Evolutionary conservation across 2,113 vertebrate species (phyloP).

Genomic region (Myotis davidii): DNA sequence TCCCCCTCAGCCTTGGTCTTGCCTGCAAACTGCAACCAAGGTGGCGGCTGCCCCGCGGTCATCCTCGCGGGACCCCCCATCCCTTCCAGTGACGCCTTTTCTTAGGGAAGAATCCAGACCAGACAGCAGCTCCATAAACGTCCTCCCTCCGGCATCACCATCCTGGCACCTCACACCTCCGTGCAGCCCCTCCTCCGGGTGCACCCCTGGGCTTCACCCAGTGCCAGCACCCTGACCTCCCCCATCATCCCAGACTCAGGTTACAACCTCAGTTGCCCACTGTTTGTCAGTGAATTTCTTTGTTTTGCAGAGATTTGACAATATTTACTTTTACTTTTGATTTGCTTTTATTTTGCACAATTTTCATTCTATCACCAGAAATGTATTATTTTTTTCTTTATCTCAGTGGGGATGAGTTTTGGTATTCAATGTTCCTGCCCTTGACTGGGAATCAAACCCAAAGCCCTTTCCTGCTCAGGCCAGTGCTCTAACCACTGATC

Average conservation of each 20-base stretch:
- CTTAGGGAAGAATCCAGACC: neutral
- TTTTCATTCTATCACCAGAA: neutral
- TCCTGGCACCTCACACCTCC: neutral
- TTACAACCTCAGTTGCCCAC: rapidly evolving
- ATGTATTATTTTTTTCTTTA: neutral
- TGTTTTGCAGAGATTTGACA: neutral
- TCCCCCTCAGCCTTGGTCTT: neutral
- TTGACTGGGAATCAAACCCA: no score
- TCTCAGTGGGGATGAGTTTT: no score
- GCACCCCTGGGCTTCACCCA: neutral
- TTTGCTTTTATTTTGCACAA: neutral
- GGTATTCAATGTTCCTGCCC: neutral
- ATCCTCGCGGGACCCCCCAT: rapidly evolving
- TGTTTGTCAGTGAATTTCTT: neutral
- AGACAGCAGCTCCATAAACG: neutral
- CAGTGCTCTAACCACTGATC: no score
- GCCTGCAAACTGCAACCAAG: neutral
- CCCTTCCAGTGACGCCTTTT: neutral
- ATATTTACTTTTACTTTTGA: neutral
- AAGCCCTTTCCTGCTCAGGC: no score
- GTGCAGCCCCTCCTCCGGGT: rapidly evolving
- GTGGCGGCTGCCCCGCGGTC: neutral
- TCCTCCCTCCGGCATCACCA: neutral
- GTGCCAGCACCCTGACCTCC: rapidly evolving
- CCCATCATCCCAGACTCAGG: neutral